Percentiles rank a stretch among this genome's conserved stretches.
Evolutionary conservation across 2,888 invertebrate genomes (phyloP).

Genomic region (Cerastoderma edule): DNA sequence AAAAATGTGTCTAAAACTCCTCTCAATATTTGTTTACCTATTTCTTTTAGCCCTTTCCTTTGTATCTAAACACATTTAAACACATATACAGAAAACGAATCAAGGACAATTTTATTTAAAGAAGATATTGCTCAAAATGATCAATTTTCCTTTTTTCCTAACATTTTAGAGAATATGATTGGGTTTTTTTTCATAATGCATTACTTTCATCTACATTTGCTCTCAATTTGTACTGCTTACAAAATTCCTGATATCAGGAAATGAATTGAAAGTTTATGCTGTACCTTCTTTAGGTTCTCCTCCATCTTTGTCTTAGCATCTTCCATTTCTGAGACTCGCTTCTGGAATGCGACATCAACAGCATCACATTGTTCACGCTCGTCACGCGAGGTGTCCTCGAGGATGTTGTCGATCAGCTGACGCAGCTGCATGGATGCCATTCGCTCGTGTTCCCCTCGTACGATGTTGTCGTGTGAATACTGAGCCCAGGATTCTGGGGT

Average conservation of each 20-base stretch:
- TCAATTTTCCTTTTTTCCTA: slow-evolving; percentile 9
- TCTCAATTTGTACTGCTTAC: too few relatives aligned
- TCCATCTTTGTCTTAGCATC: slow-evolving; percentile 86
- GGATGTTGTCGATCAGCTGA: slow-evolving; percentile 88
- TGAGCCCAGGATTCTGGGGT: slow-evolving; percentile 94
- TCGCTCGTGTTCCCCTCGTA: slow-evolving; percentile 90
- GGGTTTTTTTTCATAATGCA: too few relatives aligned
- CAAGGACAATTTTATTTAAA: too few relatives aligned
- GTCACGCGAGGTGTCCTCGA: slow-evolving; percentile 91
- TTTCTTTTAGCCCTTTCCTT: too few relatives aligned
- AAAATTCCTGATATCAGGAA: too few relatives aligned
- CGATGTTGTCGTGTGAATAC: slow-evolving; percentile 91
- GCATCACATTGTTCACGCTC: slow-evolving; percentile 92
- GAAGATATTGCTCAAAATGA: slow-evolving; percentile 1
- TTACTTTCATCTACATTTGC: background rate
- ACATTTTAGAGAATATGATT: too few relatives aligned
- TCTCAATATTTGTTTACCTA: too few relatives aligned
- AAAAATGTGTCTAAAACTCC: too few relatives aligned
- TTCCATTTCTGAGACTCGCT: slow-evolving; percentile 88
- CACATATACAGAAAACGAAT: too few relatives aligned
- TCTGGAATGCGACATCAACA: slow-evolving; percentile 91
- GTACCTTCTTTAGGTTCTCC: slow-evolving; percentile 88
- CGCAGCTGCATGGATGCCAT: slow-evolving; percentile 90
- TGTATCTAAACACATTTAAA: too few relatives aligned
- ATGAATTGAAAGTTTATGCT: too few relatives aligned